Conservation (phyloP, 92 coral and sea anemone species). For the Virgularia gustaviana region DNA sequence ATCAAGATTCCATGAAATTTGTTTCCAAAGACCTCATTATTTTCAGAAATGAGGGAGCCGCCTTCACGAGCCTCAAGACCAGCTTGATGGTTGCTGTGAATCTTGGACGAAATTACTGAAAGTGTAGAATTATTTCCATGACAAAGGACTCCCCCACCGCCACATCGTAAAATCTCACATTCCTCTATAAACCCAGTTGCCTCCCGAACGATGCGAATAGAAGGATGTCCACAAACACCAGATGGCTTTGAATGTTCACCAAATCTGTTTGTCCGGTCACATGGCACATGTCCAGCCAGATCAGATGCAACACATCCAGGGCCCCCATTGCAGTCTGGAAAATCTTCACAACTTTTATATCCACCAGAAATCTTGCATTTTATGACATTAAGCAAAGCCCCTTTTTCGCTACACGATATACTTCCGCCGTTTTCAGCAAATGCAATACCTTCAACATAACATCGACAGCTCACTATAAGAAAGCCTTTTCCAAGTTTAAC, state of each 20-base stretch:
- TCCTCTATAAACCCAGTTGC: conserved; percentile 46
- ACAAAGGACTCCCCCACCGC: conserved; percentile 58
- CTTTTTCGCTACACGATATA: conserved; percentile 15
- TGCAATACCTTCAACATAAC: conserved; percentile 53
- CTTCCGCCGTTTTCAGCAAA: conserved; percentile 40
- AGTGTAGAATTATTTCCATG: conserved; percentile 17
- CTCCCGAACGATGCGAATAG: conserved; percentile 33
- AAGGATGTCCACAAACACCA: conserved; percentile 49
- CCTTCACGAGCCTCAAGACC: conserved; percentile 66
- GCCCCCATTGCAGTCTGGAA: conserved; percentile 74
- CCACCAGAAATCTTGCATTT: conserved; percentile 63
- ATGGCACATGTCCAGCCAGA: conserved; percentile 32
- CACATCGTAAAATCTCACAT: conserved; percentile 53
- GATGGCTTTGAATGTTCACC: conserved; percentile 25
- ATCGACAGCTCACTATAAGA: not conserved
- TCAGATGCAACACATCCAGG: conserved; percentile 57
- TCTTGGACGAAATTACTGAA: conserved; percentile 41
- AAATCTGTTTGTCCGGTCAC: conserved; percentile 53
- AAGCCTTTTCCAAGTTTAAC: conserved; percentile 13
- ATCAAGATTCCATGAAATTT: conserved; percentile 53
- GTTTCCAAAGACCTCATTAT: conserved; percentile 51
- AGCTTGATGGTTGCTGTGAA: conserved; percentile 54
- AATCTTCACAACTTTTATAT: conserved; percentile 56
- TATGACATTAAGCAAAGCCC: conserved; percentile 11
- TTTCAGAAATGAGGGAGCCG: conserved; percentile 49